These are phyloP conservation scores for Philaenus spumarius DNA, from an alignment of 1,140 invertebrate species.

Conservation along the genomic window DNA sequence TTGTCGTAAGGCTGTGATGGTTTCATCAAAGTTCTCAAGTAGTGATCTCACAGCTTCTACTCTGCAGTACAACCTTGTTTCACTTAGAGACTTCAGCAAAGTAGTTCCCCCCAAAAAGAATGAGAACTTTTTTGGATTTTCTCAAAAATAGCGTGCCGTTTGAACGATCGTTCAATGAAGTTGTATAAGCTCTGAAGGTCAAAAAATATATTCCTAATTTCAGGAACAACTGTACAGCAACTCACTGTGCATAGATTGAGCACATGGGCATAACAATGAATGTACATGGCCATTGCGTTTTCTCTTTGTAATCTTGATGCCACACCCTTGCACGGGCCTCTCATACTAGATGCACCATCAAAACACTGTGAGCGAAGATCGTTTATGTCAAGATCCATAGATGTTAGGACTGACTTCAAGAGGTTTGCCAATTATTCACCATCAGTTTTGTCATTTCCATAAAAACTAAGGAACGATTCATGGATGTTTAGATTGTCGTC, in stretches of 20 bases:
- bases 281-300: constrained; percentile 16
- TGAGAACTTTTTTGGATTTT: constrained; percentile 1
- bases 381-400: constrained; percentile 17
- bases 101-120: background rate
- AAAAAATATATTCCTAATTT: background rate
- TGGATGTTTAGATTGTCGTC: constrained; percentile 16
- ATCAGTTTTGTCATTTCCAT: constrained; percentile 19
- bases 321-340: constrained; percentile 17
- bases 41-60: constrained; percentile 7
- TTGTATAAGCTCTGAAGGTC: background rate
- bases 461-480: constrained; percentile 19
- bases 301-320: constrained; percentile 13
- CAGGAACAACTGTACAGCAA: background rate
- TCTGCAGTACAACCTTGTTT: constrained; percentile 7
- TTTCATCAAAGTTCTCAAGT: too few species aligned
- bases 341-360: constrained; percentile 19
- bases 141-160: constrained; percentile 8
- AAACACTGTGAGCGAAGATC: constrained; percentile 19
- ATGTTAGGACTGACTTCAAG: constrained; percentile 17
- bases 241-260: constrained; percentile 8
- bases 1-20: constrained; percentile 1
- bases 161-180: background rate
- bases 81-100: constrained; percentile 10
- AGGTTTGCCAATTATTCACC: constrained; percentile 15
- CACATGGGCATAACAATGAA: constrained; percentile 18